These are phyloP conservation scores for Gobionotothen gibberifrons DNA, from an alignment of 2,797 vertebrate genomes.

Conservation along the genomic window DNA sequence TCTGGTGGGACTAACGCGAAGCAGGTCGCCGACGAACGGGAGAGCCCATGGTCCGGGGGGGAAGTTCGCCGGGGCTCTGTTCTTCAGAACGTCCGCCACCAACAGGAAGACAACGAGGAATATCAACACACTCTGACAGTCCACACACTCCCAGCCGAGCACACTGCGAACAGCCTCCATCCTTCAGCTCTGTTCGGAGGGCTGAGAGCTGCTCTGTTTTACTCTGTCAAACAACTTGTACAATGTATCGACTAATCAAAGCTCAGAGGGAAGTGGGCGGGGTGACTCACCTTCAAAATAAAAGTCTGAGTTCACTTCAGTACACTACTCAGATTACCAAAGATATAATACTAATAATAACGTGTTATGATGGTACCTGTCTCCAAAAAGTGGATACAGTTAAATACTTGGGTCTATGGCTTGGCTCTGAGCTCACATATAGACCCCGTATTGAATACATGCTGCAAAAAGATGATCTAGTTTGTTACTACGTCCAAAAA, in stretches of 20 bases:
- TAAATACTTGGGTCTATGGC: too few species aligned
- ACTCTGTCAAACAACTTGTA: too few species aligned
- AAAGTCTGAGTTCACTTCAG: background rate
- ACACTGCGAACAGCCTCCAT: constrained; percentile 42
- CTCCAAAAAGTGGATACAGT: too few species aligned
- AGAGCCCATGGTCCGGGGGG: constrained; percentile 81
- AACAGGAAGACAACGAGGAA: constrained; percentile 69
- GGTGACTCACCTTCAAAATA: constrained; percentile 1
- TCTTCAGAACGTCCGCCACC: constrained; percentile 69
- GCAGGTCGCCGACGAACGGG: constrained; percentile 78
- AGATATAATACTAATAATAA: too few species aligned
- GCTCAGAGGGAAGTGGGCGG: background rate
- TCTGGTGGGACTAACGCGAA: constrained; percentile 27
- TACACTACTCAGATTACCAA: too few species aligned
- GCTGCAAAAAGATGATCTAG: too few species aligned
- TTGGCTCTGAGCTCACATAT: too few species aligned
- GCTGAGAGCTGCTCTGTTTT: accelerated
- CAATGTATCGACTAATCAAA: too few species aligned
- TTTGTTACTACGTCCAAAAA: too few species aligned
- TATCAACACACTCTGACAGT: constrained; percentile 53
- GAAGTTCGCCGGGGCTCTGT: constrained; percentile 76
- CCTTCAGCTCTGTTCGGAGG: too few species aligned
- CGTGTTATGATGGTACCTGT: too few species aligned
- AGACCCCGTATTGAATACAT: too few species aligned
- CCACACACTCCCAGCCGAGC: constrained; percentile 64